Evolutionary conservation across 2,113 vertebrate species (phyloP), one percentile per base, ranked within the genome.

Genomic region (Ctenomys sociabilis): DNA sequence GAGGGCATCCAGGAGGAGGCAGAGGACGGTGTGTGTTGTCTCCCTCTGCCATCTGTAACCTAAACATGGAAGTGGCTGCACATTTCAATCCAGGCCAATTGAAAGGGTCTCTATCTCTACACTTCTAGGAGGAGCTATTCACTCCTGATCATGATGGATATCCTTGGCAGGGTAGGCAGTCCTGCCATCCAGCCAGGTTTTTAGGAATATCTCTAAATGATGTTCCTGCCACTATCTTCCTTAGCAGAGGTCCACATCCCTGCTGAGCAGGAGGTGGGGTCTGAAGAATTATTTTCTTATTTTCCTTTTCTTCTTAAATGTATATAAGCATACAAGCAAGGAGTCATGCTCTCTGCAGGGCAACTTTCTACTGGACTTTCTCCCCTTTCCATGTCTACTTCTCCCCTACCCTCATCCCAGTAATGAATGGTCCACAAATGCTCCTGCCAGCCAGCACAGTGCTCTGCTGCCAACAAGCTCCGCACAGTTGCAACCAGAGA

Each of bases 401-500:
- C 17, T 8, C 17, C 35, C 30, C 5, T 16, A n/a, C 35, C 32
- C 77, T 35, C 43, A 28, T 24, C 45, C 30, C 59, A 75, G 84
- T 40, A 77, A 80, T 80, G 80, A 80, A n/a, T 7, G 54, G 82
- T 57, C 85, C 70, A 14, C 90, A 75, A 52, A 81, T 3, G 64
- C 84, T 80, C 37, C 86, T 35, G 1, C 43, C 75, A 80, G 93
- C 82, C 92, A 59, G 1, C 1, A 30, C 0, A 1, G 45, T 43
- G 57, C 91, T 93, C 94, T 5, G 83, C 90, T 86, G 73, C 97
- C 93, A 49, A 89, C 90, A 30, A 49, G 81, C 66, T 80, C 88
- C 66, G 90, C 59, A 85, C 82, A 54, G 14, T 5, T 80, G 88
- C 92, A 95, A 97, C 93, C 97, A 96, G 93, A 91, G 96, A 96